Conservation (phyloP, 2,888 invertebrate genomes). For the Andrena hattorfiana region DNA sequence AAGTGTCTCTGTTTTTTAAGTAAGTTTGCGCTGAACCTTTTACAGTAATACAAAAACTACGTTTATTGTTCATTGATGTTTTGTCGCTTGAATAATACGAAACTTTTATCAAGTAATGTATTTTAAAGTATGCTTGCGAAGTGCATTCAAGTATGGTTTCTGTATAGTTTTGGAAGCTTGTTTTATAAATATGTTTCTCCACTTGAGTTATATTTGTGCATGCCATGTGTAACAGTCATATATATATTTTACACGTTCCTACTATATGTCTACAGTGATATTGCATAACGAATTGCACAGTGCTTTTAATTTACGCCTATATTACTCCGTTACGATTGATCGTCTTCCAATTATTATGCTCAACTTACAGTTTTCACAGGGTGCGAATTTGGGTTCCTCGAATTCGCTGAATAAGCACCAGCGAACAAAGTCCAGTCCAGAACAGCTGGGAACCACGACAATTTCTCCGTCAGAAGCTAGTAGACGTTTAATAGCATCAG, state of each 20-base stretch:
- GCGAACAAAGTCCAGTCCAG: constrained; percentile 89
- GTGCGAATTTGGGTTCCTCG: constrained; percentile 79
- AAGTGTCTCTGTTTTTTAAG: background rate
- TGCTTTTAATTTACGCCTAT: background rate
- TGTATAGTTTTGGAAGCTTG: constrained; percentile 19
- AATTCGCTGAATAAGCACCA: constrained; percentile 86
- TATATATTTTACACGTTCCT: constrained; percentile 9
- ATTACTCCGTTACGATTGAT: background rate
- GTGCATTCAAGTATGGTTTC: constrained; percentile 33
- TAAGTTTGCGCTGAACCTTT: constrained; percentile 6
- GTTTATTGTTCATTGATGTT: constrained; percentile 35
- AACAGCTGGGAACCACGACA: constrained; percentile 85
- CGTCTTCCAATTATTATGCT: constrained; percentile 5
- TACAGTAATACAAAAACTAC: constrained; percentile 24
- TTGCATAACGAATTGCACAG: constrained; percentile 26
- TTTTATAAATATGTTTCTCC: constrained; percentile 16
- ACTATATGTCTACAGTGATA: constrained; percentile 25
- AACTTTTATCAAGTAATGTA: constrained; percentile 29
- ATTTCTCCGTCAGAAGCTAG: constrained; percentile 84
- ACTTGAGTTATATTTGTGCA: constrained; percentile 19
- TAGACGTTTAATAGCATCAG: constrained; percentile 86
- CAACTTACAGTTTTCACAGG: constrained; percentile 79
- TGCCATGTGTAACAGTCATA: constrained; percentile 28
- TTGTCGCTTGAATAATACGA: constrained; percentile 37
- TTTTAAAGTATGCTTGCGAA: constrained; percentile 23